Conservation (phyloP, 2,797 vertebrate genomes). For the Anabacerthia variegaticeps region DNA sequence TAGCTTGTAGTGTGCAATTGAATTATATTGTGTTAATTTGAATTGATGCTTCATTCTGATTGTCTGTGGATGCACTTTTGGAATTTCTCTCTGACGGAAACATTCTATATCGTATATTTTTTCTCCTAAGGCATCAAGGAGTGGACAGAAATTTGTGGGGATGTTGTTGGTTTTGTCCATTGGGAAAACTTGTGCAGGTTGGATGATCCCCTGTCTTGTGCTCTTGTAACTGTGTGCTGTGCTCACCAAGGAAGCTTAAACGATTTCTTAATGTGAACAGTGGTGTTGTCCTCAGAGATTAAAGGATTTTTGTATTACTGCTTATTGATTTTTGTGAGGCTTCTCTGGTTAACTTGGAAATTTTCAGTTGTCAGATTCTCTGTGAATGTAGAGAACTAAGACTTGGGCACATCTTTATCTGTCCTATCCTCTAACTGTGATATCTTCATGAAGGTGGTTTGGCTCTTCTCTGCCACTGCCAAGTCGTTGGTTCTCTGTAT, state of each 20-base stretch:
- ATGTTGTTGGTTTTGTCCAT: not conserved
- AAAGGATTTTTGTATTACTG: not conserved
- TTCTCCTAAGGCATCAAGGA: not conserved
- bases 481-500: not conserved
- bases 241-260: not conserved
- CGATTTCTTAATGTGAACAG: not conserved
- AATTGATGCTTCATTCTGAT: not conserved
- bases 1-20: not conserved
- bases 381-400: not conserved
- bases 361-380: not conserved
- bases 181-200: not conserved
- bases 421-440: not conserved
- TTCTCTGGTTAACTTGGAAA: not conserved
- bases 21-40: not conserved
- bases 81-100: not conserved
- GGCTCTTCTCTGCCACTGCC: not conserved
- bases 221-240: not conserved
- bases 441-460: not conserved
- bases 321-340: not conserved
- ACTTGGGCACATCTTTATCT: not conserved
- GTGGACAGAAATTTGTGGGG: not conserved
- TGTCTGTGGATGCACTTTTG: not conserved
- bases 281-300: not conserved
- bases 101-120: not conserved
- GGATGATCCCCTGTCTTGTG: not conserved